These are phyloP conservation scores for Drosophila merina DNA, from an alignment of 2,888 invertebrate genomes.

Conservation along the genomic window DNA sequence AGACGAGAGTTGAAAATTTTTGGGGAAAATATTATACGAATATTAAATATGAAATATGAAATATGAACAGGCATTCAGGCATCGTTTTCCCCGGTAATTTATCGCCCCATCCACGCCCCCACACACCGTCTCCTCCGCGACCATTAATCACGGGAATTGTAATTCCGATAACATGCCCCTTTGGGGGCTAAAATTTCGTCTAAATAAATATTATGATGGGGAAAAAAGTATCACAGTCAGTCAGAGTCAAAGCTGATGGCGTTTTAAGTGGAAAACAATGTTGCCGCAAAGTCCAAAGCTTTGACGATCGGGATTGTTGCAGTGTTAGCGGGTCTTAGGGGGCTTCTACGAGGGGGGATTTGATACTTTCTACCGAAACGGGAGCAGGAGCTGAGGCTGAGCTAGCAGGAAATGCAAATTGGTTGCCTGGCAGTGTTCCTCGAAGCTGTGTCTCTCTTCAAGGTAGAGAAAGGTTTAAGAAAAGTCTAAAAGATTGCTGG, in stretches of 20 bases:
- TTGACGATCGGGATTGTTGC: slow-evolving; percentile 34
- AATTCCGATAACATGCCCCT: slow-evolving; percentile 37
- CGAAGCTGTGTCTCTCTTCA: too few relatives aligned
- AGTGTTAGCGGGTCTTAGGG: slow-evolving; percentile 17
- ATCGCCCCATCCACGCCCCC: slow-evolving; percentile 27
- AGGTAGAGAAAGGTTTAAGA: too few relatives aligned
- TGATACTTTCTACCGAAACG: too few relatives aligned
- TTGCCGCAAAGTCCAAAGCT: slow-evolving; percentile 21
- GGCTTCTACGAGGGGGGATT: not conserved
- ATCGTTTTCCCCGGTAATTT: slow-evolving; percentile 25
- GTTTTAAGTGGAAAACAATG: slow-evolving; percentile 68
- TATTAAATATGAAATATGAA: too few relatives aligned
- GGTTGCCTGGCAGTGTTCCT: too few relatives aligned
- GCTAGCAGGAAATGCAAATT: too few relatives aligned
- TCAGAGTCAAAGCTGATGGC: slow-evolving; percentile 26
- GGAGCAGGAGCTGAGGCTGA: too few relatives aligned
- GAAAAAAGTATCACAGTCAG: slow-evolving; percentile 8
- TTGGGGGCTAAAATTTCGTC: slow-evolving; percentile 18
- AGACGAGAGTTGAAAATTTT: not conserved
- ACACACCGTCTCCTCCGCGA: not conserved
- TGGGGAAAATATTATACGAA: too few relatives aligned
- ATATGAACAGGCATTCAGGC: slow-evolving; percentile 25
- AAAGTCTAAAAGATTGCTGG: too few relatives aligned
- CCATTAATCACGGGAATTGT: slow-evolving; percentile 17
- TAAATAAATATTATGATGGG: slow-evolving; percentile 33